Base-by-base conservation (phyloP, 2,888 invertebrate genomes). In the Nipponacmea schrenckii region DNA sequence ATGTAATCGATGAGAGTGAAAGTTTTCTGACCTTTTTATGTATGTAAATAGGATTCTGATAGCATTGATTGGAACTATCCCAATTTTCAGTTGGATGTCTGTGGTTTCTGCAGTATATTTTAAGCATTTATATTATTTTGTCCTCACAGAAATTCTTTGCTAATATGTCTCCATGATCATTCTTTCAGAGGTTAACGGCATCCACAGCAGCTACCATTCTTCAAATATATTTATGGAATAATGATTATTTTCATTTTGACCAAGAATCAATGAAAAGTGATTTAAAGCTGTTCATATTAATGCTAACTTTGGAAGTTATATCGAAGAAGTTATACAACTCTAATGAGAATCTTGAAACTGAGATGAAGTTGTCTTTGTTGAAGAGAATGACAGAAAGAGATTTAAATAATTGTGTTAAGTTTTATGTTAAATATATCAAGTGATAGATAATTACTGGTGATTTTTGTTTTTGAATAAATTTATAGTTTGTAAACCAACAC, bases 171-270 rank as follows among this genome's bases (percentile, higher is more conserved):
- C n/a, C n/a, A n/a, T n/a, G n/a, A 44, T 27, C 64, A 27, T 64
- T 66, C 64, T 76, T 80, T 7, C 75, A 83, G 85, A 79, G 84
- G 66, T 81, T 82, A 20, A 74, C 75, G 20, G 71, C 83, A 20
- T 70, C 74, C 44, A 77, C 79, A 24, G 84, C 83, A 14, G 81
- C 82, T 2, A 79, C 82, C 50, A 65, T 82, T 15, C 65, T 83
- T 26, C 81, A 82, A 50, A 70, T 82, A 0, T 72, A 74, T 66
- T 71, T 81, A n/a, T 81, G 79, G 79, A 69, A 72, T 10, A 81
- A 81, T 15, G 12, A 62, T 24, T 74, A 79, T 12, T 27, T 64
- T 5, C 44, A 56, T 8, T 68, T 46, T 17, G 46, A 48, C 31
- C 10, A 56, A 24, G 12, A 24, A 24, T 3, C 20, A 56, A 56